Conservation (phyloP, 2,797 vertebrate species). For the Sciurus carolinensis region DNA sequence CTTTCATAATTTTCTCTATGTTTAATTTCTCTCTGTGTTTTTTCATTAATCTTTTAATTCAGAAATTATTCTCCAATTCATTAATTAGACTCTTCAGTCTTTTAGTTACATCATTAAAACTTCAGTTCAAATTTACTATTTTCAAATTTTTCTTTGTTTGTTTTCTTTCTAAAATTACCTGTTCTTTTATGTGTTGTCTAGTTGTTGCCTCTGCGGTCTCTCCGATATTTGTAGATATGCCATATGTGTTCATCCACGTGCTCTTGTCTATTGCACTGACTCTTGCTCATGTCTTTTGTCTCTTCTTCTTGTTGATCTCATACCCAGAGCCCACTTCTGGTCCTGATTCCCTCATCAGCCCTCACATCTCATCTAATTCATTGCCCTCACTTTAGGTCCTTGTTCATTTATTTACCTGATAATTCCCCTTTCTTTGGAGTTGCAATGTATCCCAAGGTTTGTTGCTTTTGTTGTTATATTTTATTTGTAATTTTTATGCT, state of each 20-base stretch:
- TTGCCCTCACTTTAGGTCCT: background rate
- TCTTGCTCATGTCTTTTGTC: background rate
- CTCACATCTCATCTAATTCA: background rate
- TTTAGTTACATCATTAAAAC: background rate
- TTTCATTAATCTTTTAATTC: background rate
- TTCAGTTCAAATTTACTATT: background rate
- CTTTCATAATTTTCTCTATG: background rate
- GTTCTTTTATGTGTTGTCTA: background rate
- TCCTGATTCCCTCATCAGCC: background rate
- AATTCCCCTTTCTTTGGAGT: background rate
- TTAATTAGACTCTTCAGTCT: background rate
- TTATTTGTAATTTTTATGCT: background rate
- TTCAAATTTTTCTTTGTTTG: background rate
- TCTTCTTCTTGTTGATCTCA: background rate
- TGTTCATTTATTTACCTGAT: background rate
- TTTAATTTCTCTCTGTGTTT: background rate
- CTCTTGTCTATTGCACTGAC: background rate
- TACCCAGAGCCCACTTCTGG: background rate
- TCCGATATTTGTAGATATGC: background rate
- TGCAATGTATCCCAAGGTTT: background rate
- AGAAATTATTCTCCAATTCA: background rate
- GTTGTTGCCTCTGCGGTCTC: background rate
- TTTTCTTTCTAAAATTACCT: background rate
- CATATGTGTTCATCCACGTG: background rate
- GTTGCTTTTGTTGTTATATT: background rate